Base-by-base conservation (phyloP, 2,797 vertebrate species). In the Sebastes hubbsi region DNA sequence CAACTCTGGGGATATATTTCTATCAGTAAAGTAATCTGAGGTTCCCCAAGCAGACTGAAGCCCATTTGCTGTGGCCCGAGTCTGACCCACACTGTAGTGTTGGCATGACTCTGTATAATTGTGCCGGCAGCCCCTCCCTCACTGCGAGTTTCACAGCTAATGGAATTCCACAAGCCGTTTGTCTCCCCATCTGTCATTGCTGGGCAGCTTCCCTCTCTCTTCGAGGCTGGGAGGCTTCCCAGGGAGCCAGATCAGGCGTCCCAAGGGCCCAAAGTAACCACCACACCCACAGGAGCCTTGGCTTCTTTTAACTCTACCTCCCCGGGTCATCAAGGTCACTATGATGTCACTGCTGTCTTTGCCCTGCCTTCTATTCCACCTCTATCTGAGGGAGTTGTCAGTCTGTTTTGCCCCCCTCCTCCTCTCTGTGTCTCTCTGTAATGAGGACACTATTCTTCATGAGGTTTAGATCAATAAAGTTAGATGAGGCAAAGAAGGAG, bases 121-220 rank as follows among this genome's bases (percentile, higher is more conserved):
- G 65, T 56, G 58, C 64, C 72, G 72, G 80, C 77, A 79, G 75
- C 63, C 70, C 65, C 77, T 83, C 72, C 75, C 61, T 89, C 63
- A 24, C 59, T 79, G 75, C 63, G 49, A 16, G 32, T 90, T 90
- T 87, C 72, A 88, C 85, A 81, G 67, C 81, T 86, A 84, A 86
- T 87, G 75, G 72, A 83, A 87, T 90, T 87, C 89, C 76, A 77
- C 77, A 88, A 83, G 81, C 63, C 54, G 36, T 92, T 87, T 81
- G 86, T 91, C 87, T 91, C 78, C 82, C 52, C 78, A 82, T 87
- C 82, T 92, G 89, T 92, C 88, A 90, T 72, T 91, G 75, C 83
- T 88, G 88, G 80, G 84, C 80, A 91, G 80, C 87, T 66, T 91
- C 84, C 72, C 72, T 89, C 49, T 79, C 36, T 42, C 59, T 90